phyloP scores from a whole-genome alignment of 2,797 vertebrate species.

The Anniella stebbinsi region DNA sequence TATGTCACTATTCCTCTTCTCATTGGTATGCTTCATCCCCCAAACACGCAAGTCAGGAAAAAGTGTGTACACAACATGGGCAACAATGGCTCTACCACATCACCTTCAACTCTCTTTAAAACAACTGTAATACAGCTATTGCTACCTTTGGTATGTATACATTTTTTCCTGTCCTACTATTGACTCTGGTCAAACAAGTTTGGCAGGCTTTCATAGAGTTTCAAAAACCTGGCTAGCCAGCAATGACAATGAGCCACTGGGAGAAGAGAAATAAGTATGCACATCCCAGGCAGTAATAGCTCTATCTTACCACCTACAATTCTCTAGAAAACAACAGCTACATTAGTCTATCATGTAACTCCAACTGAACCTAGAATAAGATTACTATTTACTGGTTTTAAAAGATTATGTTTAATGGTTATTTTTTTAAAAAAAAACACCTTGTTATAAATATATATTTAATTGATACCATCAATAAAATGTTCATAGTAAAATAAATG shows the following conservation, averaged over 20 bases:
- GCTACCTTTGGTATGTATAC: neutral
- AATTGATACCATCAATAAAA: neutral
- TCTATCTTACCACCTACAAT: neutral
- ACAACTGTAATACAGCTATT: neutral
- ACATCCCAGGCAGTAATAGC: neutral
- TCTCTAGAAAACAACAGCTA: neutral
- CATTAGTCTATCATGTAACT: neutral
- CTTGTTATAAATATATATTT: neutral
- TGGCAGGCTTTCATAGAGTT: conserved; percentile 3
- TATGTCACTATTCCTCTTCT: neutral
- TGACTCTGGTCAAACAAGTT: conserved; percentile 25
- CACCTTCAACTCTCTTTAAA: neutral
- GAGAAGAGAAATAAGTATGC: neutral
- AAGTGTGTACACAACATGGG: neutral
- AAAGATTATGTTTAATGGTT: neutral
- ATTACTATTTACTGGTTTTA: neutral
- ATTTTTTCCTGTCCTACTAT: neutral
- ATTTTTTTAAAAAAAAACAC: neutral
- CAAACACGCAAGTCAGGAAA: neutral
- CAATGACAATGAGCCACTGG: neutral
- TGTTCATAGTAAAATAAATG: neutral
- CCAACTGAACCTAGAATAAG: neutral
- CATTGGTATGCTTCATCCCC: neutral
- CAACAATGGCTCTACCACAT: neutral
- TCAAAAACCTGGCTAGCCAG: neutral